Percentiles rank a stretch among this genome's conserved stretches.
These are phyloP conservation scores for Rhamnusium bicolor DNA, from an alignment of 2,888 invertebrate species.

Conservation along the genomic window DNA sequence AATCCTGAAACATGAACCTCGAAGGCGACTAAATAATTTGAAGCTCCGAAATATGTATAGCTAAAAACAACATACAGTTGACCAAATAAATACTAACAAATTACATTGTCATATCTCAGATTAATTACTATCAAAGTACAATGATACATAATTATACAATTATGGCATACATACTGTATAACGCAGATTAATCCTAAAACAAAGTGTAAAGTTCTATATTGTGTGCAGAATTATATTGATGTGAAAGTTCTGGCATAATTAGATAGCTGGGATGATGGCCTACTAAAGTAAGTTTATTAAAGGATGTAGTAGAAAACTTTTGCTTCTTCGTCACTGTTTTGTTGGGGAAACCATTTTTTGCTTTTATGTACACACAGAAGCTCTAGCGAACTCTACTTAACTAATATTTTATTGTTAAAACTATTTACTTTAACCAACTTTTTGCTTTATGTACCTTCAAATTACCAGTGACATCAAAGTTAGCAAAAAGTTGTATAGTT, in stretches of 20 bases:
- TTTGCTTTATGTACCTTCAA: conserved; percentile 13
- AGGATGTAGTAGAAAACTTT: conserved; percentile 12
- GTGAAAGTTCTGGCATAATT: conserved; percentile 6
- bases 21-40: too few relatives aligned
- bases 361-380: not conserved
- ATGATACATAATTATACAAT: not conserved
- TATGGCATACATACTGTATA: not conserved
- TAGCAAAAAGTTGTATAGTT: conserved; percentile 7
- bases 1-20: too few relatives aligned
- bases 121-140: not conserved
- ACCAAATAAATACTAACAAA: not conserved
- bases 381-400: conserved; percentile 10
- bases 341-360: conserved; percentile 21
- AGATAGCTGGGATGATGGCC: conserved; percentile 22
- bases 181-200: conserved; percentile 17
- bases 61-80: too few relatives aligned
- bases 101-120: not conserved
- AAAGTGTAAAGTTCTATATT: conserved; percentile 25
- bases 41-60: too few relatives aligned
- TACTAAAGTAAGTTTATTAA: conserved; percentile 23
- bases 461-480: conserved; percentile 4
- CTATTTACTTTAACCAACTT: not conserved
- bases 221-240: conserved; percentile 16
- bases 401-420: conserved; percentile 20
- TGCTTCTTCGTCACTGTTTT: conserved; percentile 21